Conservation (phyloP, 2,113 vertebrate species). For the Campylomormyrus tamandua region DNA sequence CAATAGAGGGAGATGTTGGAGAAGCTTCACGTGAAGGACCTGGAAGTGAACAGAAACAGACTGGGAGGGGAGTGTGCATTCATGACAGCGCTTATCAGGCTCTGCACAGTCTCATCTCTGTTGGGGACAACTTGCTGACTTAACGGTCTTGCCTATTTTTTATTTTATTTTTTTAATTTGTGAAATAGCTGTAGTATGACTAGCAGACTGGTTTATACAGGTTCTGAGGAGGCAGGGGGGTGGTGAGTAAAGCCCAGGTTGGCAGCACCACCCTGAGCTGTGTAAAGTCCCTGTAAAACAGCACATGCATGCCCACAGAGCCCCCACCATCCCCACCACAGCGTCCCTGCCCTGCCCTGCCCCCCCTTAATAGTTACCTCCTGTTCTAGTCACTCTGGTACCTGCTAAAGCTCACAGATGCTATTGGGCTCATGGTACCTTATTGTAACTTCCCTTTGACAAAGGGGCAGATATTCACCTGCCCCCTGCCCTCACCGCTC, state of each 20-base stretch:
- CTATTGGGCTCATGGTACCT: background rate
- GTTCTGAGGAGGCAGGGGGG: background rate
- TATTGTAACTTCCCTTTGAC: background rate
- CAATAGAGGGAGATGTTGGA: constrained; percentile 63
- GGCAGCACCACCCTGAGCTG: background rate
- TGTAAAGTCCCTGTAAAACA: background rate
- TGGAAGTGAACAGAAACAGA: background rate
- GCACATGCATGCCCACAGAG: background rate
- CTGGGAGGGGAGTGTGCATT: background rate
- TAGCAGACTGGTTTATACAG: background rate
- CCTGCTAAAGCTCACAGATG: background rate
- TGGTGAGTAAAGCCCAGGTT: background rate
- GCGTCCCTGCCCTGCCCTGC: background rate
- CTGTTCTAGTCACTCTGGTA: background rate
- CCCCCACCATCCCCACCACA: background rate
- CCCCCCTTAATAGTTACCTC: background rate
- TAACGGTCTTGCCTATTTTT: background rate
- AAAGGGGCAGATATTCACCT: background rate
- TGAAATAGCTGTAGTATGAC: background rate
- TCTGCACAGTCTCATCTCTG: background rate
- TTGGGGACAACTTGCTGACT: background rate
- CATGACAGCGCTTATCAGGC: background rate
- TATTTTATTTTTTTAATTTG: background rate
- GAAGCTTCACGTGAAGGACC: constrained; percentile 42
- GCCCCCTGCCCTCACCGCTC: background rate